Base-by-base conservation (phyloP, 2,113 vertebrate species). In the Cichladusa arquata region DNA sequence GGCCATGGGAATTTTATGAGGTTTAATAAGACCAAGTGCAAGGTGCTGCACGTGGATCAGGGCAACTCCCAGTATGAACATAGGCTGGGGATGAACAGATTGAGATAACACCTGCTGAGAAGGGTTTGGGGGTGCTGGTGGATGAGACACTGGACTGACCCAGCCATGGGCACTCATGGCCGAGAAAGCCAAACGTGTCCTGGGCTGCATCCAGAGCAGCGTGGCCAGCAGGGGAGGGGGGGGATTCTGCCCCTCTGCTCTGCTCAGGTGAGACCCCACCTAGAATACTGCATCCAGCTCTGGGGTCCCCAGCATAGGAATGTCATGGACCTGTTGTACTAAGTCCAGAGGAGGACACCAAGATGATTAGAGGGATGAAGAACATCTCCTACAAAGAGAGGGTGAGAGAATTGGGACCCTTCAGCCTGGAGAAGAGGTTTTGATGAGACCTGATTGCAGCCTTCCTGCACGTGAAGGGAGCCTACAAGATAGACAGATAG, bases 161-260 rank as follows among this genome's bases (percentile, higher is more conserved):
- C 13, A 10, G 25, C 11, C 13, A 12, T 17, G 19, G 2, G n/a
- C 19, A 11, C 19, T 29, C 3, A 4, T 9, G 15, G 11, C 26
- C 14, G 20, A 48, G 48, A 64, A 18, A 71, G 29, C 13, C 20
- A 42, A 2, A 2, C 0, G 0, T 64, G 22, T 71, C 25, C 74
- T 64, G 7, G 25, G 22, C 26, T 50, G 14, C 3, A 48, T 17
- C 31, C 17, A 80, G 47, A 64, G 19, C 8, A 88, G 13, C 0
- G 0, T 25, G 47, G 13, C 1, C 17, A 56, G 29, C 25, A 62
- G 42, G 11, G 9, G 9, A 50, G 50, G 25, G 26, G 57, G 18
- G 11, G 3, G 26, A 50, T 36, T 73, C 58, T 73, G 31, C 4
- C 26, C 4, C 26, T 42, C 14, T 71, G 14, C 25, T 50, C 50